A percentile compares a stretch with the other conserved stretches of the same genome.
Evolutionary conservation across 2,797 vertebrate species (phyloP).

Genomic region (Eulemur rubriventer): DNA sequence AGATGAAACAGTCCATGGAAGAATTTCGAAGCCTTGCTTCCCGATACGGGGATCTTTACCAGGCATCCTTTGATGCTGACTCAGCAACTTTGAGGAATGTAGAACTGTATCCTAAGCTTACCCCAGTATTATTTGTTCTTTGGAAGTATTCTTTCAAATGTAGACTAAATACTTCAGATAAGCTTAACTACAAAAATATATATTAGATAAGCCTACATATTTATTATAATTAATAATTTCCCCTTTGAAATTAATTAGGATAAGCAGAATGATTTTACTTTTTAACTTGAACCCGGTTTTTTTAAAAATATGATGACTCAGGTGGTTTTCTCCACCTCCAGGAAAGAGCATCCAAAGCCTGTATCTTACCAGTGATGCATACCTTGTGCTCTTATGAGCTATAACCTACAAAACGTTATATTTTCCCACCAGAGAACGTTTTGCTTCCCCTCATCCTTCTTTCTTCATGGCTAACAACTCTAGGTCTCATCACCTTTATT

Average conservation of each 20-base stretch:
- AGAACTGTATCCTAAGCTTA: slow-evolving; percentile 94
- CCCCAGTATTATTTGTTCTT: neutral
- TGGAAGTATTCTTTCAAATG: neutral
- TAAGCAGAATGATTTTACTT: slow-evolving; percentile 22
- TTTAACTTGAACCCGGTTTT: neutral
- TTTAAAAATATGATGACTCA: neutral
- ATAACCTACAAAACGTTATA: neutral
- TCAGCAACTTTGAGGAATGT: slow-evolving; percentile 95
- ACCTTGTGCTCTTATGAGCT: neutral
- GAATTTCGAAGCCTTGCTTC: slow-evolving; percentile 94
- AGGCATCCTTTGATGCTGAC: slow-evolving; percentile 97
- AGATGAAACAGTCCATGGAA: slow-evolving; percentile 99
- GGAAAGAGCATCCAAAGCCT: neutral
- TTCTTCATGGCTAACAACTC: neutral
- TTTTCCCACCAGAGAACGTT: neutral
- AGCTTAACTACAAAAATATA: neutral
- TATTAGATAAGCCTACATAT: neutral
- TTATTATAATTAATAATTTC: neutral
- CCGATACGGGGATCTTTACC: slow-evolving; percentile 95
- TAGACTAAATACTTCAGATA: neutral
- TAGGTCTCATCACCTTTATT: neutral
- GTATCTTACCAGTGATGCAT: neutral
- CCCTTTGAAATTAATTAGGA: neutral
- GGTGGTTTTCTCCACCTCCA: neutral
- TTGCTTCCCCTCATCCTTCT: neutral